These are phyloP conservation scores for Lucifuga dentata DNA, from an alignment of 2,113 vertebrate genomes.

Conservation along the genomic window DNA sequence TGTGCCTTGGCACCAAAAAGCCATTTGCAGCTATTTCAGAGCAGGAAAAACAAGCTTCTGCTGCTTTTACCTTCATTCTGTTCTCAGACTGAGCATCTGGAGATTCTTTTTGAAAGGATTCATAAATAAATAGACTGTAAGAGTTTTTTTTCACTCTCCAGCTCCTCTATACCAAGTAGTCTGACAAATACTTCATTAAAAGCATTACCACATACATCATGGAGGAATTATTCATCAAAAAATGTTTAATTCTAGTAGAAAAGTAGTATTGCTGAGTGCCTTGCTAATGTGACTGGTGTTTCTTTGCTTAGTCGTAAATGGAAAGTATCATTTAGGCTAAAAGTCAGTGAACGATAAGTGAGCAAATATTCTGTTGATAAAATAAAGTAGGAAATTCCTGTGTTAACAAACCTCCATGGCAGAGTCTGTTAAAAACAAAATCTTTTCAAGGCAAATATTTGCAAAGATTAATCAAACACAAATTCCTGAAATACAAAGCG, in stretches of 20 bases:
- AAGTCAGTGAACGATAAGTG: constrained; percentile 53
- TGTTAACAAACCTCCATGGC: constrained; percentile 52
- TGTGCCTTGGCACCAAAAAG: constrained; percentile 75
- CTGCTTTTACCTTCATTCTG: constrained; percentile 68
- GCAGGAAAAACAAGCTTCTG: constrained; percentile 60
- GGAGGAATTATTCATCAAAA: not conserved
- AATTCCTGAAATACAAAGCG: constrained; percentile 49
- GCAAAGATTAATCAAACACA: constrained; percentile 48
- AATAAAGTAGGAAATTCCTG: constrained; percentile 32
- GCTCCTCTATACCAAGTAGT: not conserved
- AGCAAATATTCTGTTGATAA: constrained; percentile 22
- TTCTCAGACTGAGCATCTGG: constrained; percentile 75
- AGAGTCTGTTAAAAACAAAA: constrained; percentile 3
- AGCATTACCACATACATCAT: not conserved
- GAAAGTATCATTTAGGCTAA: constrained; percentile 10
- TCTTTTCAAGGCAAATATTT: constrained; percentile 47
- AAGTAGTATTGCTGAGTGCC: not conserved
- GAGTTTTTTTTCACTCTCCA: constrained; percentile 25
- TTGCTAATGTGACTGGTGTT: not conserved
- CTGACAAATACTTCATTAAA: not conserved
- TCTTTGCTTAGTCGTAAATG: not conserved
- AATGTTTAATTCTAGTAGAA: constrained; percentile 1
- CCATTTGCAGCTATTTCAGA: constrained; percentile 74
- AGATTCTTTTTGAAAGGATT: constrained; percentile 67
- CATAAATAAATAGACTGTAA: constrained; percentile 73